A percentile compares a stretch with the other conserved stretches of the same genome.
phyloP scores from a whole-genome alignment of 2,797 vertebrate genomes.

The Peromyscus nudipes region DNA sequence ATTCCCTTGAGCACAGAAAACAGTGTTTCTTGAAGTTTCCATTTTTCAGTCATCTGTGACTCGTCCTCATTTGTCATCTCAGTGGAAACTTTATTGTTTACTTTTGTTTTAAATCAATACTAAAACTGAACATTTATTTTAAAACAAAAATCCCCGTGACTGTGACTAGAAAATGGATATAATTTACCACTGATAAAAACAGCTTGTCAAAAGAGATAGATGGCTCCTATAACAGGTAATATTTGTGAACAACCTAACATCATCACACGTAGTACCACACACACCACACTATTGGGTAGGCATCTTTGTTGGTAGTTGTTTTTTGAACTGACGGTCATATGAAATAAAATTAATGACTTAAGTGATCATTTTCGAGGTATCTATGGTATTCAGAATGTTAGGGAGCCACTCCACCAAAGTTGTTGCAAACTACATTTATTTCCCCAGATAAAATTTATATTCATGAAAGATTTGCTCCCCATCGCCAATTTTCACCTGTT shows the following conservation, averaged over 20 bases:
- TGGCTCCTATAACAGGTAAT: slow-evolving; percentile 43
- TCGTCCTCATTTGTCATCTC: slow-evolving; percentile 34
- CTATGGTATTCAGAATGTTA: not conserved
- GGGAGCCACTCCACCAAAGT: not conserved
- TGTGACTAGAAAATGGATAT: slow-evolving; percentile 53
- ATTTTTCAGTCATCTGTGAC: slow-evolving; percentile 58
- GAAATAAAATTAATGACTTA: slow-evolving; percentile 40
- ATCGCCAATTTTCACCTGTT: not conserved
- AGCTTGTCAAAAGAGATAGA: not conserved
- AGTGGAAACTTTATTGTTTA: not conserved
- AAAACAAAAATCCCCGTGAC: slow-evolving; percentile 49
- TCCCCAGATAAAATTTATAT: not conserved
- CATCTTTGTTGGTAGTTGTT: not conserved
- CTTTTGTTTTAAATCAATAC: slow-evolving; percentile 36
- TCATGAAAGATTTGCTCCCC: not conserved
- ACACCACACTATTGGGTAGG: not conserved
- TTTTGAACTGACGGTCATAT: slow-evolving; percentile 13
- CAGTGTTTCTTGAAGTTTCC: slow-evolving; percentile 46
- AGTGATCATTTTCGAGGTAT: slow-evolving; percentile 12
- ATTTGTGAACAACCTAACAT: not conserved
- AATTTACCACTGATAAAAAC: slow-evolving; percentile 46
- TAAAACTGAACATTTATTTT: slow-evolving; percentile 45
- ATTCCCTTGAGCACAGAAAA: slow-evolving; percentile 10
- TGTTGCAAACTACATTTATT: not conserved
- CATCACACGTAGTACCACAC: not conserved